Percentiles rank a stretch among this genome's conserved stretches.
These are phyloP conservation scores for Aptenodytes forsteri DNA, from an alignment of 2,113 vertebrate species.

Conservation along the genomic window DNA sequence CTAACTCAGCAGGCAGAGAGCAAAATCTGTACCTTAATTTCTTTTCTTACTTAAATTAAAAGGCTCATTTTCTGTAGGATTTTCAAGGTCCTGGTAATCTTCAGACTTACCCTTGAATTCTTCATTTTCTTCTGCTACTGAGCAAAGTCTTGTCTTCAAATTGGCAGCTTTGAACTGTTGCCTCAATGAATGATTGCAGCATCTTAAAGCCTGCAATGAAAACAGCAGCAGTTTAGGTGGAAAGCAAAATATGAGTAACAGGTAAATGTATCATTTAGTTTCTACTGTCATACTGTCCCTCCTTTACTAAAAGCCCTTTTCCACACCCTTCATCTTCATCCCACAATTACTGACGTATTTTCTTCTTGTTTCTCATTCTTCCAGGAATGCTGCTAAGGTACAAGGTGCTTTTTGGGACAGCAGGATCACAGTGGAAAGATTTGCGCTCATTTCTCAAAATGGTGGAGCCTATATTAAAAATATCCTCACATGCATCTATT, in stretches of 20 bases:
- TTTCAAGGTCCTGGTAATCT: constrained; percentile 21
- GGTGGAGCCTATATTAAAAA: not conserved
- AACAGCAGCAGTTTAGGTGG: not conserved
- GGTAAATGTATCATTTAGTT: not conserved
- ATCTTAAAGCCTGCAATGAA: not conserved
- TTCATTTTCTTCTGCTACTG: constrained; percentile 12
- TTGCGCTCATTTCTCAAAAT: not conserved
- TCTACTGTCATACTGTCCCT: not conserved
- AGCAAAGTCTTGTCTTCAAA: constrained; percentile 9
- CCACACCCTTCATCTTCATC: not conserved
- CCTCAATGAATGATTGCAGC: not conserved
- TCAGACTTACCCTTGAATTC: constrained; percentile 7
- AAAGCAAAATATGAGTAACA: not conserved
- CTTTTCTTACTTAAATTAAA: constrained; percentile 29
- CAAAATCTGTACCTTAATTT: constrained; percentile 24
- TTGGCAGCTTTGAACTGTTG: constrained; percentile 3
- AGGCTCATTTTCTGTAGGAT: not conserved
- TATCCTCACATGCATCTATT: not conserved
- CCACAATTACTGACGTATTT: not conserved
- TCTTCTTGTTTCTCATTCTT: not conserved
- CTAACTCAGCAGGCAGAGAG: constrained; percentile 9
- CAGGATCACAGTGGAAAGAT: not conserved
- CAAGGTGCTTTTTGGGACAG: not conserved
- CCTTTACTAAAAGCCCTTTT: not conserved
- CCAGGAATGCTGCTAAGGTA: not conserved